Percentiles rank a stretch among this genome's conserved stretches.
phyloP scores from a whole-genome alignment of 2,797 vertebrate genomes.

The Lepus oiostolus region DNA sequence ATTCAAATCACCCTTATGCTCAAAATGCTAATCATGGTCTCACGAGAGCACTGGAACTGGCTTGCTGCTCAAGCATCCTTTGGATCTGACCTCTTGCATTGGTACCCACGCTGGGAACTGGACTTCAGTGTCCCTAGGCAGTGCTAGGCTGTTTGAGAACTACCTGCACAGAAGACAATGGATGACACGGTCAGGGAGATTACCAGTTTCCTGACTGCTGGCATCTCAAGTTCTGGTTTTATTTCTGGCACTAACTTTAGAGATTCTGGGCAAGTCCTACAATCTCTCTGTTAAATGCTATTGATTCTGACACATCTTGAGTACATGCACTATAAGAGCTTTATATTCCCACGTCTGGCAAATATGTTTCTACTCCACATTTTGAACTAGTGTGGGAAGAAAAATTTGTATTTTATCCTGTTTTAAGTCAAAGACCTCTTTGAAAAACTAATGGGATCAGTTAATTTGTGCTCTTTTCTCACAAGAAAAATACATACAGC shows the following conservation, averaged over 20 bases:
- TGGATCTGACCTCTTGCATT: not conserved
- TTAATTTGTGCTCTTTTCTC: not conserved
- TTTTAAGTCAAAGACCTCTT: not conserved
- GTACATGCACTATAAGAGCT: not conserved
- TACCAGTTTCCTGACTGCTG: not conserved
- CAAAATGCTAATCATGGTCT: not conserved
- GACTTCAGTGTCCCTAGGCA: not conserved
- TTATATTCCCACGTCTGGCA: not conserved
- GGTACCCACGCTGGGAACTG: not conserved
- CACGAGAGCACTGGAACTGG: not conserved
- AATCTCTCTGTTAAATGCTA: not conserved
- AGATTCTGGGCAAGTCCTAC: constrained; percentile 13
- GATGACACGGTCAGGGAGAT: not conserved
- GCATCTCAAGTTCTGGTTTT: not conserved
- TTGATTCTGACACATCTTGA: not conserved
- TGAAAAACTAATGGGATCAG: not conserved
- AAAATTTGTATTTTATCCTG: not conserved
- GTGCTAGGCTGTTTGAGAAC: not conserved
- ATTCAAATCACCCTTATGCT: not conserved
- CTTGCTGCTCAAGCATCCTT: not conserved
- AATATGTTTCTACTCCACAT: constrained; percentile 16
- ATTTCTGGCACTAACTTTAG: not conserved
- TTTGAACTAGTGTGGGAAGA: not conserved
- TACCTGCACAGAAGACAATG: not conserved
- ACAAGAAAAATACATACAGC: not conserved